Conservation (phyloP, 2,888 invertebrate species). For the Campoplex capitator region DNA sequence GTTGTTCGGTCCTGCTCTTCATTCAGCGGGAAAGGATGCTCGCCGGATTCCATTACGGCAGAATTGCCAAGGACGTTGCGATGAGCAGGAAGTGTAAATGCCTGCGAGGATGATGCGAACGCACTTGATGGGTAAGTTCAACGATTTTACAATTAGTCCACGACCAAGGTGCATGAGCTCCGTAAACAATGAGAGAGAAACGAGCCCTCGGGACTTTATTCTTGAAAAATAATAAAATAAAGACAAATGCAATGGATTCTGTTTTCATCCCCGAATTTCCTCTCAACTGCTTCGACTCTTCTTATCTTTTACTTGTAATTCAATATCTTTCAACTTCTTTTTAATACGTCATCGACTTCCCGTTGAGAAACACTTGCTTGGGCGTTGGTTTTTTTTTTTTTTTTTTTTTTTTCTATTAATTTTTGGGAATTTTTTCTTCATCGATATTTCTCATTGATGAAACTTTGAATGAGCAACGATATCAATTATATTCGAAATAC, state of each 20-base stretch:
- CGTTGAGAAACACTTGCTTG: too few relatives aligned
- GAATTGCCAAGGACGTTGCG: slow-evolving; percentile 64
- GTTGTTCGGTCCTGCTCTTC: slow-evolving; percentile 37
- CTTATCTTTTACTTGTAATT: too few relatives aligned
- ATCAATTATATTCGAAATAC: too few relatives aligned
- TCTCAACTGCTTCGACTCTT: not conserved
- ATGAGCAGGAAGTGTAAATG: slow-evolving; percentile 61
- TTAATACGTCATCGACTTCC: too few relatives aligned
- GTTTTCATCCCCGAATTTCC: not conserved
- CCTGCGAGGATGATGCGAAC: slow-evolving; percentile 47
- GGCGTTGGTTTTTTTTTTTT: too few relatives aligned
- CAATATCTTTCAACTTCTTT: too few relatives aligned
- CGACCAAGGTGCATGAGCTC: not conserved
- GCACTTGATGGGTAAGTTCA: slow-evolving; percentile 75
- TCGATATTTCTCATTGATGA: too few relatives aligned
- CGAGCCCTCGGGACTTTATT: not conserved
- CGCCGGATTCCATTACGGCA: slow-evolving; percentile 47
- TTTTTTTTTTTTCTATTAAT: too few relatives aligned
- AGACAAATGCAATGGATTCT: not conserved
- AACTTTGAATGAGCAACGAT: too few relatives aligned
- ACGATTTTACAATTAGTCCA: slow-evolving; percentile 76
- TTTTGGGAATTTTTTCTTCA: too few relatives aligned
- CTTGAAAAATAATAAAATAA: not conserved
- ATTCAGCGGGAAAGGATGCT: slow-evolving; percentile 31
- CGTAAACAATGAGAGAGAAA: not conserved